Evolutionary conservation across 1,140 invertebrate genomes (phyloP).

Genomic region (Lasioglossum albipes): DNA sequence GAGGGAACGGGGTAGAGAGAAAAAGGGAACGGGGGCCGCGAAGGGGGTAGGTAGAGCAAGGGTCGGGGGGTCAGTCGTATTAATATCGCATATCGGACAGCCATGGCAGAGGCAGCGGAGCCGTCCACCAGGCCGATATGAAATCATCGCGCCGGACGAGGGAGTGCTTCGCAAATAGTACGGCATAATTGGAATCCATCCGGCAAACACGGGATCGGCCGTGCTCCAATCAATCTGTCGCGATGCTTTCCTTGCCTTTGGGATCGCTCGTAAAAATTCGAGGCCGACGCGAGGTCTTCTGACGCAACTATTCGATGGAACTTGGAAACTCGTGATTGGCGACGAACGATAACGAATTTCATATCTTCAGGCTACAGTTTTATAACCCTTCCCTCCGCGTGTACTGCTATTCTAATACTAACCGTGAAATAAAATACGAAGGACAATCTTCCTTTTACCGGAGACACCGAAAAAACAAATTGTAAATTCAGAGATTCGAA

Average conservation of each 20-base stretch:
- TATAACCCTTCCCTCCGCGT: no score
- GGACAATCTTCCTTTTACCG: no score
- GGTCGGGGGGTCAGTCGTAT: conserved; percentile 64
- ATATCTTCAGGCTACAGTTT: no score
- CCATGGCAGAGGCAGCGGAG: conserved; percentile 39
- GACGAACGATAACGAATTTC: no score
- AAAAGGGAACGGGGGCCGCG: neutral
- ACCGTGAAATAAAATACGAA: no score
- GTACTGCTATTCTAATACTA: no score
- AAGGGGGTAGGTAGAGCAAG: conserved; percentile 8
- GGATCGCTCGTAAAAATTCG: conserved; percentile 33
- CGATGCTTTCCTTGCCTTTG: conserved; percentile 50
- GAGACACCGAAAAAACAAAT: no score
- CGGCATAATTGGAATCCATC: conserved; percentile 78
- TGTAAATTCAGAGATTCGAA: no score
- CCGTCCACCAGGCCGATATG: conserved; percentile 67
- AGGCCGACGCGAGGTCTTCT: neutral
- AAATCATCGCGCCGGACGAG: conserved; percentile 73
- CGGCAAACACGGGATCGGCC: conserved; percentile 66
- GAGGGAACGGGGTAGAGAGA: no score
- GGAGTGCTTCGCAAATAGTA: conserved; percentile 79
- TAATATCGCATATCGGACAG: conserved; percentile 72
- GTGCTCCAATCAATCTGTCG: conserved; percentile 69
- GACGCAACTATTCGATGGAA: no score
- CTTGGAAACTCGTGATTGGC: no score